These are phyloP conservation scores for Trypoxylon attenuatum DNA, from an alignment of 2,888 invertebrate genomes.

Conservation along the genomic window DNA sequence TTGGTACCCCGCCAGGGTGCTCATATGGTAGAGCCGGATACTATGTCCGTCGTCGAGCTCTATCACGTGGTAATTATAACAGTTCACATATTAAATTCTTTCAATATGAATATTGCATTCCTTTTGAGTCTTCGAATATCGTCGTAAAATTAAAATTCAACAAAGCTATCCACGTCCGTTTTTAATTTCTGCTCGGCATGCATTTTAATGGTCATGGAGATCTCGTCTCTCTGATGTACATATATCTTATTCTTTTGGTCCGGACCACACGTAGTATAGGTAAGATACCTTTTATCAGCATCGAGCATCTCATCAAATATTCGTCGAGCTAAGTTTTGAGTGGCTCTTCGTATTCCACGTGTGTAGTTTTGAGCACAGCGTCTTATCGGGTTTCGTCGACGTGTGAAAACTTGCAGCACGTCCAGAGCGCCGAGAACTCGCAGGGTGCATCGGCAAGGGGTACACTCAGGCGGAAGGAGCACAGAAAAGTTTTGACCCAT, in stretches of 20 bases:
- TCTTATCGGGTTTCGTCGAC: background rate
- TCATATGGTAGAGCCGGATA: constrained; percentile 92
- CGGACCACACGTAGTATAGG: no score
- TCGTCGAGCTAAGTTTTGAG: no score
- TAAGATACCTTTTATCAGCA: no score
- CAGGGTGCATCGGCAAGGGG: constrained; percentile 77
- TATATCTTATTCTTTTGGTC: no score
- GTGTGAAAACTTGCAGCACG: constrained; percentile 72
- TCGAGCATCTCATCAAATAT: no score
- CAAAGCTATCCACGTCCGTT: background rate
- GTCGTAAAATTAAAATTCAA: no score
- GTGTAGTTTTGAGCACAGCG: no score
- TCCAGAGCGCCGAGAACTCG: constrained; percentile 77
- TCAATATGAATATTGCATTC: background rate
- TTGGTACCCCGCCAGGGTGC: constrained; percentile 93
- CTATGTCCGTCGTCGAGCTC: constrained; percentile 91
- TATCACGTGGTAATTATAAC: constrained; percentile 85
- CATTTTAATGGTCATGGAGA: background rate
- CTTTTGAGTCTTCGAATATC: background rate
- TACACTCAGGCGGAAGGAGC: constrained; percentile 77
- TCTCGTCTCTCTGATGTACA: background rate
- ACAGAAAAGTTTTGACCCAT: constrained; percentile 80
- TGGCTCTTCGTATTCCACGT: background rate
- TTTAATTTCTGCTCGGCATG: background rate
- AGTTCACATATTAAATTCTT: background rate